Evolutionary conservation across 2,797 vertebrate species (phyloP).

Genomic region (Microchirus variegatus): DNA sequence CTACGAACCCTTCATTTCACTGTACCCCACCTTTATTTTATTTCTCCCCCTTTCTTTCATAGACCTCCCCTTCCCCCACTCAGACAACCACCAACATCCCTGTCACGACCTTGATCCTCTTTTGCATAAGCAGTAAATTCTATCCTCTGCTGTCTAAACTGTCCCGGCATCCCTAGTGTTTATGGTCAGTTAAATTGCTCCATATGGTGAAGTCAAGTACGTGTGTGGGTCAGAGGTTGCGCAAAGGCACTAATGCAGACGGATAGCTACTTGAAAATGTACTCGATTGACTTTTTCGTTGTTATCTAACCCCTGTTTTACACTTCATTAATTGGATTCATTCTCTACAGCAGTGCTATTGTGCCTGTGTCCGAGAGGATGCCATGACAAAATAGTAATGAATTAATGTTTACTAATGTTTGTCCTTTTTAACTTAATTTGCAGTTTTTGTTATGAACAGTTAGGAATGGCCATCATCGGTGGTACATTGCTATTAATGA

Average conservation of each 20-base stretch:
- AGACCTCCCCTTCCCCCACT: not conserved
- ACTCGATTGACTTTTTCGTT: constrained; percentile 1
- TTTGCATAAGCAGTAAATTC: constrained; percentile 47
- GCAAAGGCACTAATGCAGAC: constrained; percentile 30
- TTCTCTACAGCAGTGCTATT: too few species aligned
- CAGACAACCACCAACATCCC: constrained; percentile 33
- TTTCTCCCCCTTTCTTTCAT: not conserved
- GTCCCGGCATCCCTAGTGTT: constrained; percentile 37
- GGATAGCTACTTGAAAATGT: constrained; percentile 35
- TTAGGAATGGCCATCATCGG: too few species aligned
- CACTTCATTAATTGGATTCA: too few species aligned
- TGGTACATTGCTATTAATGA: too few species aligned
- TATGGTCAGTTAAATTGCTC: constrained; percentile 40
- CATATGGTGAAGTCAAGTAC: constrained; percentile 29
- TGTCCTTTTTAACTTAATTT: too few species aligned
- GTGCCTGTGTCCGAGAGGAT: too few species aligned
- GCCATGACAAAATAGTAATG: too few species aligned
- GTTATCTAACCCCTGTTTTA: not conserved
- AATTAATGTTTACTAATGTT: too few species aligned
- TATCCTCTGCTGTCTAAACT: constrained; percentile 39
- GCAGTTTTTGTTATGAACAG: too few species aligned
- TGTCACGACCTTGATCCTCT: constrained; percentile 55
- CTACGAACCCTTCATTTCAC: not conserved
- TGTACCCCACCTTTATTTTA: not conserved
- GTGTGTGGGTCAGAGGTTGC: constrained; percentile 38